These are phyloP conservation scores for Cremastinae sp. DNA, from an alignment of 2,888 invertebrate genomes.

Conservation along the genomic window DNA sequence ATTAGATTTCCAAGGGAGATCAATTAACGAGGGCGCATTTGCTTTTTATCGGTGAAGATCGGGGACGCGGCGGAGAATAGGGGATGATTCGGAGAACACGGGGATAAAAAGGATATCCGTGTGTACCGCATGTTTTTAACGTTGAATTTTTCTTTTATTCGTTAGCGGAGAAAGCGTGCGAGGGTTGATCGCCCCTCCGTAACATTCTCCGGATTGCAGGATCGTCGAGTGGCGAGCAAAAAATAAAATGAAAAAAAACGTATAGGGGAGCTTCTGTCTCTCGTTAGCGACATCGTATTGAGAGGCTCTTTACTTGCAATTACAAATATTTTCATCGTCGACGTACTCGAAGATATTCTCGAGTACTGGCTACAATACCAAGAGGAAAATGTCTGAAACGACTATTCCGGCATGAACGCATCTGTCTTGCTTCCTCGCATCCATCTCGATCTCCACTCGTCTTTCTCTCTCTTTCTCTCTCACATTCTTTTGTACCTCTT, in stretches of 20 bases:
- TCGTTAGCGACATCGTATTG: slow-evolving; percentile 63
- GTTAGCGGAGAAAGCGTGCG: slow-evolving; percentile 35
- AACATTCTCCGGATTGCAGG: slow-evolving; percentile 16
- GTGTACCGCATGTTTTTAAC: slow-evolving; percentile 51
- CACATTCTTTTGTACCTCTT: background rate
- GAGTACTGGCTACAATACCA: slow-evolving; percentile 52
- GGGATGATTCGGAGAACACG: background rate
- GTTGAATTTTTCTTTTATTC: slow-evolving; percentile 46
- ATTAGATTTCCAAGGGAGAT: slow-evolving; percentile 3
- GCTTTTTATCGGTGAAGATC: background rate
- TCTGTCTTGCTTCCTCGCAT: slow-evolving; percentile 35
- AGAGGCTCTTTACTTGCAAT: slow-evolving; percentile 70
- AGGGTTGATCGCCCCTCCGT: slow-evolving; percentile 46
- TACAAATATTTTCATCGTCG: slow-evolving; percentile 62
- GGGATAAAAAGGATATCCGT: slow-evolving; percentile 16
- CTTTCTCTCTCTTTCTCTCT: background rate
- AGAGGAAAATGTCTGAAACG: slow-evolving; percentile 32
- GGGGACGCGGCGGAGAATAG: slow-evolving; percentile 9
- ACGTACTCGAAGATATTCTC: slow-evolving; percentile 41
- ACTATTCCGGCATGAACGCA: slow-evolving; percentile 25
- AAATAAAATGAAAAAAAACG: slow-evolving; percentile 27
- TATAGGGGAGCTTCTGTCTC: slow-evolving; percentile 36
- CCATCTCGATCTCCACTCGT: background rate
- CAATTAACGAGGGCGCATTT: slow-evolving; percentile 14
- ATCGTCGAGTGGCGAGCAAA: slow-evolving; percentile 6